Evolutionary conservation across 2,888 invertebrate genomes (phyloP), one percentile per base, ranked within the genome.

Genomic region (Xylota segnis): DNA sequence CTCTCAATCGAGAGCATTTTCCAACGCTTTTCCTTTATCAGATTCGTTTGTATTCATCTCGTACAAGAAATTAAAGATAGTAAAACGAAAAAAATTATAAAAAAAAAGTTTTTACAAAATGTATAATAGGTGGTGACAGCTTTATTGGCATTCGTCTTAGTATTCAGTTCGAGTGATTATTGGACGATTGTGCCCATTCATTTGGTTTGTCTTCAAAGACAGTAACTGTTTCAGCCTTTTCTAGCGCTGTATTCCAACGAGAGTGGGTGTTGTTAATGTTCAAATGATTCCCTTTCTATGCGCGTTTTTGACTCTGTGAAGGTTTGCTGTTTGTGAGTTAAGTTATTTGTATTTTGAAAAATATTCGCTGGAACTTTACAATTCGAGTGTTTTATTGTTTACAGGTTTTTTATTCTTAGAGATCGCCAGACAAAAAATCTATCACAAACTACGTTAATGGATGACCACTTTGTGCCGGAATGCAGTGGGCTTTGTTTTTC

Each of bases 371-470:
- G 86, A 86, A 86, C 86, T 82, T 76, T 56, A 82, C 76, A 81
- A 70, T 65, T 83, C 47, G 84, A 70, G 50, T 79, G 65, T 74
- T 78, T 47, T 34, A 58, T 59, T 75, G 77, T 84, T 84, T 84
- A 71, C 79, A 58, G 10, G 9, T 79, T 45, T 32, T 74, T 61
- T 61, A 74, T 70, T 74, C 27, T 72, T 65, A 72, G 54, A 82
- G 82, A 86, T 86, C 86, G 86, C 86, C 82, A 82, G 76, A 82
- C 82, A 86, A 86, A 81, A 81, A 72, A 66, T 86, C 86, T 86
- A 86, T 86, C 86, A 86, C 86, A 86, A 86, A 86, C 86, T 86
- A 86, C 86, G 72, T 71, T 71, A 86, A 86, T 86, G 86, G 82
- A 76, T 86, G 82, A 82, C 86, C 86, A 86, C 86, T 86, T 81